Percentiles rank a stretch among this genome's conserved stretches.
Evolutionary conservation across 2,113 vertebrate genomes (phyloP).

Genomic region (Monopterus albus): DNA sequence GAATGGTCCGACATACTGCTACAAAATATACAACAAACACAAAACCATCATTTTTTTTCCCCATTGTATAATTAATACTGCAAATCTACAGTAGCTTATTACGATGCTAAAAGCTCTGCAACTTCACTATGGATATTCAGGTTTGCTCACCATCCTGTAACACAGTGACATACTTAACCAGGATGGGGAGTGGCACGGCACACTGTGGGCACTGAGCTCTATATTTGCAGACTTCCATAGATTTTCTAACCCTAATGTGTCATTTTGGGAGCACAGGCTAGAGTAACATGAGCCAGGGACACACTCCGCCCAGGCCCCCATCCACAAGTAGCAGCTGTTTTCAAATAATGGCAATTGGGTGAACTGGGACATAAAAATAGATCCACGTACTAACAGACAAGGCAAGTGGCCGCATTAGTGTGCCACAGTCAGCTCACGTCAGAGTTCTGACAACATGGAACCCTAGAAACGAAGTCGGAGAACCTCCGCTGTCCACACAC

Average conservation of each 20-base stretch:
- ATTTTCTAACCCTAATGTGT: slow-evolving; percentile 61
- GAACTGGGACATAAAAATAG: slow-evolving; percentile 44
- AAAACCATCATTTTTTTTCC: background rate
- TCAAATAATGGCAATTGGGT: slow-evolving; percentile 39
- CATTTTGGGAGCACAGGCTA: slow-evolving; percentile 48
- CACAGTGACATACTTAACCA: slow-evolving; percentile 21
- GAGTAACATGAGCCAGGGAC: slow-evolving; percentile 59
- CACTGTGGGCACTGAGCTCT: slow-evolving; percentile 39
- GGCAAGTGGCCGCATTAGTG: slow-evolving; percentile 45
- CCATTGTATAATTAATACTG: background rate
- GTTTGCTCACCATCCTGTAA: background rate
- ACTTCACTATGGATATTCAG: too few relatives aligned
- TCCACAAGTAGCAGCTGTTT: slow-evolving; percentile 29
- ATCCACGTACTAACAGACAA: slow-evolving; percentile 37
- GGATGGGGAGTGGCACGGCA: slow-evolving; percentile 25
- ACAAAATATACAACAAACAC: background rate
- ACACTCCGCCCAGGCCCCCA: slow-evolving; percentile 19
- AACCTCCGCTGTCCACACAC: slow-evolving; percentile 27
- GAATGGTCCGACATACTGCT: background rate
- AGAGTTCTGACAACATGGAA: slow-evolving; percentile 24
- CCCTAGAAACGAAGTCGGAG: slow-evolving; percentile 7
- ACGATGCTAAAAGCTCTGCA: background rate
- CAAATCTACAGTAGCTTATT: background rate
- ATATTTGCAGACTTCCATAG: slow-evolving; percentile 63
- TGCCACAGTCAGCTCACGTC: slow-evolving; percentile 13